Evolutionary conservation across 2,888 invertebrate species (phyloP), one percentile per base, ranked within the genome.

Genomic region (Agrilus biguttatus): DNA sequence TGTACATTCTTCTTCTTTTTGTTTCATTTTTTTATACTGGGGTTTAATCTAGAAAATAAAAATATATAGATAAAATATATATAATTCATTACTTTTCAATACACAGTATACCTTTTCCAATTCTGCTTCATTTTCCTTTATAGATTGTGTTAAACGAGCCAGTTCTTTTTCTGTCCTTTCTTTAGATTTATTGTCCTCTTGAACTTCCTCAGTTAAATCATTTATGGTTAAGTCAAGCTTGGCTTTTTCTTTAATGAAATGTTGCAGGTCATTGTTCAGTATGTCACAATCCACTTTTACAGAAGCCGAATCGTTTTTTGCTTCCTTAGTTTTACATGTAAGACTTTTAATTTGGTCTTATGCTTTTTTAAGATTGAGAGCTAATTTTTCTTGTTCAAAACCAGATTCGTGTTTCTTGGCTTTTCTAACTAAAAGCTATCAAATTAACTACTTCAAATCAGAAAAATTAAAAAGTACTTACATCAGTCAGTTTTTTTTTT

Each of bases 161-260:
- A 98, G 69, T 60, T 93, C 92, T 43, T 81, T 83, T 63, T 91
- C 90, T 0, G 92, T 92, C 44, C 91, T 72, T 70, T 88, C 81
- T 72, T 88, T 90, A 0, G 89, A 87, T 57, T 89, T 92, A 60
- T 91, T 90, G 60, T 97, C 96, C 1, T 93, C 95, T 55, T 85
- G 86, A 1, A 96, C 88, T 67, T 98, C 97, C 61, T 97, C 96
- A 5, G 83, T 80, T 46, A 97, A 73, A 69, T 97, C 96, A 51
- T 93, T 89, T 49, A 97, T 93, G 17, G 84, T 88, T 36, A 98
- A 75, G 60, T 96, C 95, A 13, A 97, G 70, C 60, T 95, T 92
- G 0, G 96, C 93, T 66, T 93, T 93, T 60, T 93, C 92, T 56
- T 95, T 82, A 23, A 93, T 69, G 41, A 93, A 65, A 59, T 93